Evolutionary conservation across 2,113 vertebrate species (phyloP).

Genomic region (Callaeas wilsoni): DNA sequence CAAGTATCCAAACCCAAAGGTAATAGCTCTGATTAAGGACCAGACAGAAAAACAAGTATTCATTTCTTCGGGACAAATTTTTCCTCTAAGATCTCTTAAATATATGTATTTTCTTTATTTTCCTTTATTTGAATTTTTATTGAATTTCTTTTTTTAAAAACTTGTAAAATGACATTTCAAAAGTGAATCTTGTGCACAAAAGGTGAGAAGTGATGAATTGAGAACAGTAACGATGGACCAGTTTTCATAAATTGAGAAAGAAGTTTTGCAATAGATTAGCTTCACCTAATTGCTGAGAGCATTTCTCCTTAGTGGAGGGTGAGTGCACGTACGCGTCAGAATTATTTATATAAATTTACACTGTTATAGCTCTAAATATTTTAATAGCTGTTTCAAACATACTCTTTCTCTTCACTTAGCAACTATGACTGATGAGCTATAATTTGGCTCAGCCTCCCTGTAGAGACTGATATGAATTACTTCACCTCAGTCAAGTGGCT

Average conservation of each 20-base stretch:
- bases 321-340: not conserved
- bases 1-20: not conserved
- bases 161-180: not conserved
- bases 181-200: not conserved
- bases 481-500: not conserved
- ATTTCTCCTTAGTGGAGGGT: not conserved
- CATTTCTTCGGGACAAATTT: not conserved
- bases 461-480: not conserved
- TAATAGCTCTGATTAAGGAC: not conserved
- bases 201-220: not conserved
- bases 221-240: not conserved
- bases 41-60: not conserved
- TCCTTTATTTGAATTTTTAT: not conserved
- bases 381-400: constrained; percentile 20
- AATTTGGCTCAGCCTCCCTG: not conserved
- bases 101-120: not conserved
- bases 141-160: not conserved
- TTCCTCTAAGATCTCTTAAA: not conserved
- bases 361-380: not conserved
- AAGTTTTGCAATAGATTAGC: not conserved
- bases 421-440: not conserved
- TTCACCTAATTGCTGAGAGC: not conserved
- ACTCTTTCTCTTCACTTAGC: not conserved
- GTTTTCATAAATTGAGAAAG: not conserved
- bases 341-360: constrained; percentile 21